Evolutionary conservation across 2,888 invertebrate genomes (phyloP), one percentile per base, ranked within the genome.

Genomic region (Steinernema scapterisci): DNA sequence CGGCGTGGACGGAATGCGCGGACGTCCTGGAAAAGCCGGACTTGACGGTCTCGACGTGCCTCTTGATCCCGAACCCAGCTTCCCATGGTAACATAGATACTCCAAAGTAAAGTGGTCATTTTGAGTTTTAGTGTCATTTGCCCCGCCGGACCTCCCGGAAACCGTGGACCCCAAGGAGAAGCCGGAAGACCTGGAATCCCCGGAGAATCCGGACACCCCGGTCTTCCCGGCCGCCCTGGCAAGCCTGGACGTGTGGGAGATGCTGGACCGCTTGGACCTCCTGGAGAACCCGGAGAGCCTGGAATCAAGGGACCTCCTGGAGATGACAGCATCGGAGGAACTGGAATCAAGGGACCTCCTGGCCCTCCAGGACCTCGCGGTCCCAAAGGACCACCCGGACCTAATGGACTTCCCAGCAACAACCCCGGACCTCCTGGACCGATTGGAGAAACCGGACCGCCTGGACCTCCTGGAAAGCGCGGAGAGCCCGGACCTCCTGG

Each of bases 21-120:
- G 82, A 27, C 76, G 82, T 11, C 79, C 79, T 16, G 83, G 85
- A 75, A 87, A 87, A 74, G 84, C 86, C 16, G 87, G 87, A 63
- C 80, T 87, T 27, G 87, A 87, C 56, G 87, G 87, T 0, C 77
- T 87, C 27, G 87, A 87, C 74, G 82, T 87, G 56, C 85, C 86
- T 9, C 81, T 86, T 5, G 87, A 87, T 38, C 85, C 86, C 13
- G 87, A 87, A 78, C 87, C 86, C n/a, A 80, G 82, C 23, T 86
- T 85, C 81, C 87, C 87, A 52, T 87, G 82, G 80, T 80, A 16
- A 43, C 70, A 13, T 0, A 74, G 13, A 31, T 13, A 56, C 16
- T 52, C n/a, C 16, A 13, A n/a, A n/a, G n/a, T n/a, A n/a, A n/a
- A n/a, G n/a, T n/a, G n/a, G n/a, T n/a, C 0, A 38, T 43, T 16